Evolutionary conservation across 2,113 vertebrate species (phyloP), one percentile per base, ranked within the genome.

Genomic region (Enhydra lutris): DNA sequence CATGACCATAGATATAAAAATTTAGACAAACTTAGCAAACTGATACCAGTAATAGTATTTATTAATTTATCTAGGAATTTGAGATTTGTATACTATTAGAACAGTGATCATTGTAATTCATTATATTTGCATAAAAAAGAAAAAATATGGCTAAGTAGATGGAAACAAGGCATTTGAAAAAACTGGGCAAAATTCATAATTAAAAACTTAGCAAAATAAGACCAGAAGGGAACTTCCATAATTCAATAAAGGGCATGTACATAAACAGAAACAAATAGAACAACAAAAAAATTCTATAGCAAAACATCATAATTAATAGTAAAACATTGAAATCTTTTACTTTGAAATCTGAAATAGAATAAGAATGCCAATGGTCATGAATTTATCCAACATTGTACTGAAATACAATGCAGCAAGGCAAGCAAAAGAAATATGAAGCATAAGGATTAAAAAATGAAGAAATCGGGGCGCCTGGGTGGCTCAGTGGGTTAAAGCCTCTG

Each of bases 1-100:
- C 31, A 83, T 39, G 57, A 74, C 24, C 7, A 67, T 21, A 67
- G 36, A 88, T 59, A 3, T 79, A 91, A 88, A 18, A 79, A 88
- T 83, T 97, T 91, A 93, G 93, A 81, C n/a, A 87, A 94, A 91
- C 12, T 90, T 63, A 79, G 69, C 45, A 91, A 83, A 95, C 15
- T 57, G 26, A 91, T 80, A 73, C 31, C 26, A 84, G 26, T 84
- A 79, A 67, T 73, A 84, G 17, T 59, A 69, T 85, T 92, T 84
- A 67, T 71, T 81, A 74, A 24, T 42, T 95, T 84, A 67, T 34
- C 29, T 89, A 85, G 55, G 10, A 87, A 80, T 74, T 89, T 93
- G 23, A 95, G 82, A 65, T 89, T 91, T 24, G 26, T 81, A 71
- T 61, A 79, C 63, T 78, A 88, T 96, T 82, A 91, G 89, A 94